phyloP scores from a whole-genome alignment of 2,113 vertebrate genomes.

The Myiozetetes cayanensis region DNA sequence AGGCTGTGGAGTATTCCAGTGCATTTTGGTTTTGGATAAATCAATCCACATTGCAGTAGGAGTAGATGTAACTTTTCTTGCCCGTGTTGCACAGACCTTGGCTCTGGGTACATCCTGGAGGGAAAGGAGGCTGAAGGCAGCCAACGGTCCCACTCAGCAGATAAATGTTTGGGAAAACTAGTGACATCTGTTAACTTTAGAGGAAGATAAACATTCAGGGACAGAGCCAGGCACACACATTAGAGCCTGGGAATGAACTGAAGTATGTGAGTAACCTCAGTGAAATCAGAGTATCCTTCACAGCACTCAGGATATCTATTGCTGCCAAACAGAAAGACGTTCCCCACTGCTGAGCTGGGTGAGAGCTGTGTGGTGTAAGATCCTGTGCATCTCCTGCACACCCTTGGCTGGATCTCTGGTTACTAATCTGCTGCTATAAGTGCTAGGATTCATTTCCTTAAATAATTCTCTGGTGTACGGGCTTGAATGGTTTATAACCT shows the following conservation, averaged over 20 bases:
- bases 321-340: not conserved
- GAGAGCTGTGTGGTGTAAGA: not conserved
- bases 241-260: not conserved
- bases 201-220: not conserved
- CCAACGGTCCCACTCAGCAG: not conserved
- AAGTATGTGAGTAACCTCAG: not conserved
- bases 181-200: not conserved
- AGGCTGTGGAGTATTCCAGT: not conserved
- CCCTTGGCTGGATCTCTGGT: not conserved
- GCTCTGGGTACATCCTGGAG: not conserved
- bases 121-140: not conserved
- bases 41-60: not conserved
- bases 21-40: not conserved
- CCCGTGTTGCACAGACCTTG: not conserved
- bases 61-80: not conserved
- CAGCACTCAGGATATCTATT: not conserved
- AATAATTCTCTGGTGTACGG: not conserved
- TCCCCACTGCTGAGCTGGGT: not conserved
- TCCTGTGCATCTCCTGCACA: not conserved
- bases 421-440: not conserved
- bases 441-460: not conserved
- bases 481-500: not conserved
- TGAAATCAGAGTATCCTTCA: not conserved
- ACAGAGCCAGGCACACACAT: not conserved
- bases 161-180: not conserved